Evolutionary conservation across 2,113 vertebrate species (phyloP).

Genomic region (Corythornis madagascariensis): DNA sequence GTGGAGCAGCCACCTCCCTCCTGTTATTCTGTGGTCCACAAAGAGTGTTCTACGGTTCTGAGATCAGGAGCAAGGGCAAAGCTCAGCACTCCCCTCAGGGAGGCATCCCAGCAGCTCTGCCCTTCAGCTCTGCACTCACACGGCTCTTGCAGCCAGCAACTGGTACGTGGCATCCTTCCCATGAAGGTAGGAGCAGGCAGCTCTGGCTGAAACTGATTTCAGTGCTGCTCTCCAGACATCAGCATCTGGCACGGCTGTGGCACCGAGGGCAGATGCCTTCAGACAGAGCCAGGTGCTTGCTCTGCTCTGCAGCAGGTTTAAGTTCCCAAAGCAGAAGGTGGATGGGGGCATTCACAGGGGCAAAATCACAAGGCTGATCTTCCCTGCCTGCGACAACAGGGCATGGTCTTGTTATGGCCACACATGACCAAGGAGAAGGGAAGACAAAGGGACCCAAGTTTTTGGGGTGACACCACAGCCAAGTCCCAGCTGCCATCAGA

Average conservation of each 20-base stretch:
- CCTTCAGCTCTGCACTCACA: neutral
- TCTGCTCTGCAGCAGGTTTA: neutral
- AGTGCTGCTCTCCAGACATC: neutral
- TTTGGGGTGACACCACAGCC: neutral
- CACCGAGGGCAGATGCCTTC: neutral
- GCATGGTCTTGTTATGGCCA: neutral
- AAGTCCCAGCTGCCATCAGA: neutral
- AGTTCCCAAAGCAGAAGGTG: neutral
- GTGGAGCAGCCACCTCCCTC: neutral
- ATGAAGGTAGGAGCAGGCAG: neutral
- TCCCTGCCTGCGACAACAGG: neutral
- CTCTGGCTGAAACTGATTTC: neutral
- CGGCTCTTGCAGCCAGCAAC: neutral
- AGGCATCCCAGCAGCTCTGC: neutral
- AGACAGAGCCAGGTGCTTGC: neutral
- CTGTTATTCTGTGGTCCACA: accelerated
- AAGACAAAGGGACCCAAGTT: neutral
- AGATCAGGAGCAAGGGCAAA: neutral
- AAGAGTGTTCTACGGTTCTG: neutral
- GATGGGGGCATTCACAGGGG: neutral
- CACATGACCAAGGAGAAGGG: neutral
- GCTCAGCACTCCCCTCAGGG: neutral
- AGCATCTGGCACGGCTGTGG: neutral
- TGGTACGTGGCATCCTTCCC: neutral
- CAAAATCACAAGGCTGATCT: neutral